Percentiles rank a stretch among this genome's conserved stretches.
Evolutionary conservation across 1,140 invertebrate genomes (phyloP).

Genomic region (Aphis craccivora): DNA sequence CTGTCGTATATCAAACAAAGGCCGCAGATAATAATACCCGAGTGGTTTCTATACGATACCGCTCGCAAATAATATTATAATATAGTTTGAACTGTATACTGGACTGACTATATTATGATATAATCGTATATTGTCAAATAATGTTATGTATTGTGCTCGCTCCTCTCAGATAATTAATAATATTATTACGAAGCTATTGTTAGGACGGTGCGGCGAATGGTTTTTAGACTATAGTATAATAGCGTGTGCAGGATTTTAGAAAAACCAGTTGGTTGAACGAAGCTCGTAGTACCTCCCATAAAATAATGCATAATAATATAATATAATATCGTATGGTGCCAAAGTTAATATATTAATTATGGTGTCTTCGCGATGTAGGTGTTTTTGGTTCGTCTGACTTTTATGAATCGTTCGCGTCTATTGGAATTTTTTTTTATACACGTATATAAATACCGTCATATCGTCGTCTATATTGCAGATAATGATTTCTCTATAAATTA

Average conservation of each 20-base stretch:
- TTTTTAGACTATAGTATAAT: not conserved
- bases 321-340: not conserved
- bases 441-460: not conserved
- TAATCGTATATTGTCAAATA: not conserved
- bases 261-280: not conserved
- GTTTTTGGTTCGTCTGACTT: not conserved
- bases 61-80: not conserved
- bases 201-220: not conserved
- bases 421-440: not conserved
- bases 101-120: not conserved
- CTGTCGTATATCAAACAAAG: not conserved
- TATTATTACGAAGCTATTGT: conserved; percentile 4
- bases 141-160: not conserved
- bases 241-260: not conserved
- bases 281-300: not conserved
- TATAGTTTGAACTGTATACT: not conserved
- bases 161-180: not conserved
- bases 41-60: not conserved
- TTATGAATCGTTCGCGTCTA: not conserved
- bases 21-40: not conserved
- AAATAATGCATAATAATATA: not conserved
- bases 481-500: not conserved
- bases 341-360: conserved; percentile 15
- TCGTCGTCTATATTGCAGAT: not conserved
- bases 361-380: not conserved